A percentile compares a stretch with the other conserved stretches of the same genome.
These are phyloP conservation scores for Sakesphorus luctuosus DNA, from an alignment of 2,113 vertebrate genomes.

Conservation along the genomic window DNA sequence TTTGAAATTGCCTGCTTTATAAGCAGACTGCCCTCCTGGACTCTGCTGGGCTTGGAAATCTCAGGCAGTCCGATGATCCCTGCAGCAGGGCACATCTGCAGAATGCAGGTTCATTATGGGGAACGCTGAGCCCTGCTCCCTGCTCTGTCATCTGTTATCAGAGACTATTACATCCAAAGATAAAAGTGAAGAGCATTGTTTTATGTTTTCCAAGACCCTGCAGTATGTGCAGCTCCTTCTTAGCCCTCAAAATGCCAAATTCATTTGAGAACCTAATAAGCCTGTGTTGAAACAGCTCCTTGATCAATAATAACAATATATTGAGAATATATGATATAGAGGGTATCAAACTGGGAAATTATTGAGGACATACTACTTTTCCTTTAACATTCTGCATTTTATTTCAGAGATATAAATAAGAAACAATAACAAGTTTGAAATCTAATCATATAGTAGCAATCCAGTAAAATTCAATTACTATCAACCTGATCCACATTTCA, in stretches of 20 bases:
- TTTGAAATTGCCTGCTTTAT: background rate
- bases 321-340: background rate
- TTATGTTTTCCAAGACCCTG: slow-evolving; percentile 37
- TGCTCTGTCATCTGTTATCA: slow-evolving; percentile 51
- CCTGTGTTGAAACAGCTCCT: background rate
- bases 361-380: background rate
- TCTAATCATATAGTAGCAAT: background rate
- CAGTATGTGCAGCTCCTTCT: background rate
- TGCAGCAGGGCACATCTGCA: slow-evolving; percentile 39
- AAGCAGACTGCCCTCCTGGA: background rate
- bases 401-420: background rate
- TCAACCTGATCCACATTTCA: background rate
- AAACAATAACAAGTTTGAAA: background rate
- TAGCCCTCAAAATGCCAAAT: slow-evolving; percentile 9
- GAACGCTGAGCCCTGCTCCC: background rate
- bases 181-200: slow-evolving; percentile 56
- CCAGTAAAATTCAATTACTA: background rate
- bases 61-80: background rate
- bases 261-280: background rate
- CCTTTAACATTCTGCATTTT: background rate
- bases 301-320: background rate
- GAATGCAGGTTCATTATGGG: slow-evolving; percentile 29
- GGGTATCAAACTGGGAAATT: background rate
- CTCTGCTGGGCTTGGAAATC: background rate
- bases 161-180: slow-evolving; percentile 52